Conservation (phyloP, 2,797 vertebrate species). For the Schizopygopsis pylzovi region DNA sequence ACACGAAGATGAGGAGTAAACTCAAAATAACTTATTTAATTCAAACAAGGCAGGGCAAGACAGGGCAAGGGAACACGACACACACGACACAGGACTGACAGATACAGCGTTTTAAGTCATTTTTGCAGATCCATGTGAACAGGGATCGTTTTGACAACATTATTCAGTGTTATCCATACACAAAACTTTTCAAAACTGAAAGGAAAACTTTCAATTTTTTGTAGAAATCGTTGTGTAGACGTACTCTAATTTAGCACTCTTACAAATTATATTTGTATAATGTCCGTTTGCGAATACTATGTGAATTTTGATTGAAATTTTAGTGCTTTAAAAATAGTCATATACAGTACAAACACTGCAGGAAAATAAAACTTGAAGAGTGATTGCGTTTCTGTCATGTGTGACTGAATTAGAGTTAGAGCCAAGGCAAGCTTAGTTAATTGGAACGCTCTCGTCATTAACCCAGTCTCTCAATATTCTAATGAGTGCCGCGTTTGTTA, state of each 20-base stretch:
- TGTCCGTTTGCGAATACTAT: not conserved
- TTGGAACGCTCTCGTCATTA: conserved; percentile 43
- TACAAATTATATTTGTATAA: not conserved
- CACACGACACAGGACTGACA: too few relatives aligned
- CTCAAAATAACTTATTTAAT: too few relatives aligned
- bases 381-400: not conserved
- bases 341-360: not conserved
- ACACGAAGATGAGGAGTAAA: too few relatives aligned
- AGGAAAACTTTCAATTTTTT: not conserved
- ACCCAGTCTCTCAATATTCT: conserved; percentile 38
- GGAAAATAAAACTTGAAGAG: not conserved
- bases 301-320: not conserved
- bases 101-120: not conserved
- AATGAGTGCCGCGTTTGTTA: conserved; percentile 48
- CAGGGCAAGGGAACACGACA: too few relatives aligned
- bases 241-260: not conserved
- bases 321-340: conserved; percentile 1
- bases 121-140: not conserved
- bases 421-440: conserved; percentile 17
- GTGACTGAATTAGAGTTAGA: conserved; percentile 37
- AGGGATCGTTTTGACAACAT: not conserved
- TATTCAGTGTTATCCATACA: not conserved
- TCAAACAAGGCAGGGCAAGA: too few relatives aligned
- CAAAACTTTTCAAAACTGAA: not conserved
- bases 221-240: not conserved